Conservation (phyloP, 2,797 vertebrate species). For the Enteromius afrohamiltoni region DNA sequence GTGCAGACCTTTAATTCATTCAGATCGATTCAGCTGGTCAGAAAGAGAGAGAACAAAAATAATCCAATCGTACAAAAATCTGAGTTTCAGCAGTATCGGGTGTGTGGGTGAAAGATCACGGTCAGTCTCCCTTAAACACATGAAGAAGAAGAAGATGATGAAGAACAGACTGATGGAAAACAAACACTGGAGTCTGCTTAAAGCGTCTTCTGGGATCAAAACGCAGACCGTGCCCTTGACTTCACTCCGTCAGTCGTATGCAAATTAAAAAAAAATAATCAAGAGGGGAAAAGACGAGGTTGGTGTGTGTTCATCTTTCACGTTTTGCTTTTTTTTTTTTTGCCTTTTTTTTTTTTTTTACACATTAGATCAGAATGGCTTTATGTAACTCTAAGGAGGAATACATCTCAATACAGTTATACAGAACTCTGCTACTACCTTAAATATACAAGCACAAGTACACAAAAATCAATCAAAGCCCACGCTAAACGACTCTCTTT, state of each 20-base stretch:
- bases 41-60: neutral
- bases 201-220: neutral
- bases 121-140: neutral
- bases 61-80: conserved; percentile 34
- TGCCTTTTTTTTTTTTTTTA: conserved; percentile 71
- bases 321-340: conserved; percentile 38
- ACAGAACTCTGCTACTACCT: conserved; percentile 81
- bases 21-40: conserved; percentile 38
- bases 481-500: conserved; percentile 69
- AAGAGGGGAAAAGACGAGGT: conserved; percentile 69
- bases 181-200: neutral
- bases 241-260: conserved; percentile 31
- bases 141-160: neutral
- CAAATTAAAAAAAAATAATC: conserved; percentile 73
- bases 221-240: conserved; percentile 40
- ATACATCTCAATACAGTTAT: conserved; percentile 82
- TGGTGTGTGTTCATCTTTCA: conserved; percentile 71
- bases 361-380: conserved; percentile 79
- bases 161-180: neutral
- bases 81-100: neutral
- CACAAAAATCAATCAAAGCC: conserved; percentile 73
- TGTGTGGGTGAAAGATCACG: neutral
- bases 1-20: conserved; percentile 54
- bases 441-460: conserved; percentile 86
- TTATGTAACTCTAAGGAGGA: conserved; percentile 75